These are phyloP conservation scores for Notospermus geniculatus DNA, from an alignment of 1,140 invertebrate species.

Conservation along the genomic window DNA sequence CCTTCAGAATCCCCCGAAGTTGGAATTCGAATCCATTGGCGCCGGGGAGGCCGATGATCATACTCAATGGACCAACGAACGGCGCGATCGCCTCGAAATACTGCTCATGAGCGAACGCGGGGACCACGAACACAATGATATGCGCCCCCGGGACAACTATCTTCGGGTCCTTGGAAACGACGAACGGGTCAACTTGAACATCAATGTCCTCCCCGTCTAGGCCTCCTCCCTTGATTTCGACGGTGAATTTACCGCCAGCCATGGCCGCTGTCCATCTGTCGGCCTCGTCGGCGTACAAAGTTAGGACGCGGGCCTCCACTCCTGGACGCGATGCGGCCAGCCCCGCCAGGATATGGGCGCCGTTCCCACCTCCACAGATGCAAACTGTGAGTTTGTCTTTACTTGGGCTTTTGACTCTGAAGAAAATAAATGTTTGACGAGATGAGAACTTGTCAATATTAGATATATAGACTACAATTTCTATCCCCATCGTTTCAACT, in stretches of 20 bases:
- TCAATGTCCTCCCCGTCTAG: no score
- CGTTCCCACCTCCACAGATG: conserved; percentile 16
- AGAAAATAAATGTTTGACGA: no score
- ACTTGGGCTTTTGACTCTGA: no score
- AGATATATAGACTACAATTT: no score
- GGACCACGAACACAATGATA: conserved; percentile 31
- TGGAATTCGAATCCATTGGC: conserved; percentile 41
- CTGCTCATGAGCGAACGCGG: conserved; percentile 28
- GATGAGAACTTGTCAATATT: no score
- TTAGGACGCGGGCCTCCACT: conserved; percentile 12
- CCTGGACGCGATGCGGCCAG: conserved; percentile 2
- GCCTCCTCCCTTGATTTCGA: not conserved
- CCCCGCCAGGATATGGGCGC: conserved; percentile 15
- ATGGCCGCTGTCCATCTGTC: conserved; percentile 12
- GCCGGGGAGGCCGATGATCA: conserved; percentile 34
- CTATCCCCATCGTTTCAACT: no score
- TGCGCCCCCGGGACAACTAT: conserved; percentile 20
- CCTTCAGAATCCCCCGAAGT: conserved; percentile 25
- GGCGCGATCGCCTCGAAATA: conserved; percentile 30
- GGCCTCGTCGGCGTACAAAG: conserved; percentile 15
- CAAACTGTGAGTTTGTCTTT: no score
- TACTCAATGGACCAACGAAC: conserved; percentile 21
- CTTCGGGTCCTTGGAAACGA: conserved; percentile 27
- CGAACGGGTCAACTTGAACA: conserved; percentile 6
- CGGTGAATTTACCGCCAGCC: conserved; percentile 2